Conservation (phyloP, 2,888 invertebrate species). For the Lycophotia porphyrea region DNA sequence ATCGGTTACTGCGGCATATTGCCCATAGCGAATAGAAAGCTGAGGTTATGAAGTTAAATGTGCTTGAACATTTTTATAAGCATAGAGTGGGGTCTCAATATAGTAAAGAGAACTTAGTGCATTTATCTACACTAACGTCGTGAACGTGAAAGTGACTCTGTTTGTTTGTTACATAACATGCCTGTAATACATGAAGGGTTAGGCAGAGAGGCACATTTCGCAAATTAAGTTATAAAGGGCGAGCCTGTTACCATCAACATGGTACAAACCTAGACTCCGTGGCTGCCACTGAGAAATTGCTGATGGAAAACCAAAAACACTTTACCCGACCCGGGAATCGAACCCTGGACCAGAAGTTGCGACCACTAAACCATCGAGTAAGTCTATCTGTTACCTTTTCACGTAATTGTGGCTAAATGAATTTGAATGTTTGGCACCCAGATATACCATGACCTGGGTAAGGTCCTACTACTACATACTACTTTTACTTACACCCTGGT, state of each 20-base stretch:
- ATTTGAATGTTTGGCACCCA: not conserved
- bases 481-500: too few species aligned
- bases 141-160: not conserved
- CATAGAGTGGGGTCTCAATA: not conserved
- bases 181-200: not conserved
- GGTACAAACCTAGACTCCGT: not conserved
- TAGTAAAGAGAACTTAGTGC: not conserved
- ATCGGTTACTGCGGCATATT: constrained; percentile 18
- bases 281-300: not conserved
- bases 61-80: not conserved
- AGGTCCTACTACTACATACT: too few species aligned
- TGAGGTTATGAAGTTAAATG: not conserved
- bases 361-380: not conserved
- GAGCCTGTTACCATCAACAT: not conserved
- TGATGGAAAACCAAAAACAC: not conserved
- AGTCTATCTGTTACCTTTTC: not conserved
- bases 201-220: not conserved
- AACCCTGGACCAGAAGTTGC: not conserved
- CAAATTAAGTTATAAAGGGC: not conserved
- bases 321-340: not conserved
- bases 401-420: not conserved
- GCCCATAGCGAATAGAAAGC: not conserved
- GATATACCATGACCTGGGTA: not conserved
- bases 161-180: not conserved
- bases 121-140: not conserved